Conservation (phyloP, 2,888 invertebrate species). For the Dasypogon diadema region DNA sequence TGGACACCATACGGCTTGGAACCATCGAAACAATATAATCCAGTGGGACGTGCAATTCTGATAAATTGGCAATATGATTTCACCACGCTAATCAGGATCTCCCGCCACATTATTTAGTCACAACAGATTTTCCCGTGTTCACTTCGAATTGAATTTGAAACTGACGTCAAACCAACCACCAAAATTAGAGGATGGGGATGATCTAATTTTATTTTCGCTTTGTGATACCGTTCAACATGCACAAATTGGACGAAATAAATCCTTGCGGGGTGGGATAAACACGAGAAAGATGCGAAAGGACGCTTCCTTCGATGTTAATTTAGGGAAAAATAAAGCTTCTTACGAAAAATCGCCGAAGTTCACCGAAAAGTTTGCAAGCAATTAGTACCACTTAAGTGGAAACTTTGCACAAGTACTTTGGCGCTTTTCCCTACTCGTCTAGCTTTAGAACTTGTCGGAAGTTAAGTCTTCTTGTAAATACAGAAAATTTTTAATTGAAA, state of each 20-base stretch:
- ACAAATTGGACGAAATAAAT: not conserved
- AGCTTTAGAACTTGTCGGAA: not conserved
- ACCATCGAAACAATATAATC: not conserved
- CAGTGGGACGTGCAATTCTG: not conserved
- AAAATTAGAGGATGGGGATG: not conserved
- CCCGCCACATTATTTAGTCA: not conserved
- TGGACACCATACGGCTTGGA: not conserved
- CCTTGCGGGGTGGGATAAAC: not conserved
- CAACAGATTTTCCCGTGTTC: not conserved
- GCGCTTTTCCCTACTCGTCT: not conserved
- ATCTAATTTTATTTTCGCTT: slow-evolving; percentile 2
- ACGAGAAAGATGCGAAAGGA: not conserved
- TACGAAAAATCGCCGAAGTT: slow-evolving; percentile 40
- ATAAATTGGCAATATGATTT: slow-evolving; percentile 23
- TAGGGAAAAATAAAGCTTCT: slow-evolving; percentile 4
- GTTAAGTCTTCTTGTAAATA: slow-evolving; percentile 41
- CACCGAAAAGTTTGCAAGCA: slow-evolving; percentile 34
- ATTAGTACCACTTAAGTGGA: slow-evolving; percentile 40
- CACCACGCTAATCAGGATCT: not conserved
- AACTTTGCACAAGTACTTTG: slow-evolving; percentile 39
- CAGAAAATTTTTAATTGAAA: slow-evolving; percentile 50
- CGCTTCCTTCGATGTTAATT: slow-evolving; percentile 22
- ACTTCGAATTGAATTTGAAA: not conserved
- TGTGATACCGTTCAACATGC: not conserved
- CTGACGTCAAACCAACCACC: not conserved